Base-by-base conservation (phyloP, 2,113 vertebrate species). In the Gopherus flavomarginatus region DNA sequence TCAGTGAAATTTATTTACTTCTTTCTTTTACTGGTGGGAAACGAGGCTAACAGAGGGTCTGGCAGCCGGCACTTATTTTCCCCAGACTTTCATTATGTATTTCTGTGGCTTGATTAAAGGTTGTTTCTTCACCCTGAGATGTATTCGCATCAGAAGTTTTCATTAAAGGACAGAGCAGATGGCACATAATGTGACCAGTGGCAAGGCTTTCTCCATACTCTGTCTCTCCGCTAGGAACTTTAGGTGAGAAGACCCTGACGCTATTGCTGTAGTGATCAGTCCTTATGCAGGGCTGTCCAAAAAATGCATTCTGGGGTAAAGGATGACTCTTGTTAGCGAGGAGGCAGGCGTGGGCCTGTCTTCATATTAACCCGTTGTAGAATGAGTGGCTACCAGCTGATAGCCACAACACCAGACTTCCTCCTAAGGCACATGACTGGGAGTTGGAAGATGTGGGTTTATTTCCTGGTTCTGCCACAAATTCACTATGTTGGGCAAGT, bases 1-100 rank as follows among this genome's bases (percentile, higher is more conserved):
- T 96, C 83, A 27, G 83, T 92, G 95, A 93, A 90, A 94, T 95
- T 95, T 96, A 97, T 96, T 97, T 97, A 95, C 94, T 85, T 6
- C 81, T 92, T 47, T 19, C 5, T 86, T 19, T 85, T 53, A 3
- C 75, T 75, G 56, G 29, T 21, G 96, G 78, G 87, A 50, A 95
- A 87, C 29, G 1, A 47, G 52, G 31, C 65, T 75, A 78, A 35
- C 0, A 6, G 35, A 13, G 47, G 10, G 57, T 22, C 44, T 59
- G 80, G 22, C 79, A 54, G 44, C 65, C n/a, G 52, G 69, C 31
- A 1, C 69, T 65, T 65, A 62, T 59, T 0, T 0, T 35, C 42
- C 84, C 44, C 47, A 52, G 65, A 44, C 8, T 24, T 93, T 82
- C 62, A 69, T 14, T 56, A 17, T 59, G 22, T 38, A 14, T 81